Evolutionary conservation across 1,140 invertebrate genomes (phyloP).

Genomic region (Drosophila murphyi): DNA sequence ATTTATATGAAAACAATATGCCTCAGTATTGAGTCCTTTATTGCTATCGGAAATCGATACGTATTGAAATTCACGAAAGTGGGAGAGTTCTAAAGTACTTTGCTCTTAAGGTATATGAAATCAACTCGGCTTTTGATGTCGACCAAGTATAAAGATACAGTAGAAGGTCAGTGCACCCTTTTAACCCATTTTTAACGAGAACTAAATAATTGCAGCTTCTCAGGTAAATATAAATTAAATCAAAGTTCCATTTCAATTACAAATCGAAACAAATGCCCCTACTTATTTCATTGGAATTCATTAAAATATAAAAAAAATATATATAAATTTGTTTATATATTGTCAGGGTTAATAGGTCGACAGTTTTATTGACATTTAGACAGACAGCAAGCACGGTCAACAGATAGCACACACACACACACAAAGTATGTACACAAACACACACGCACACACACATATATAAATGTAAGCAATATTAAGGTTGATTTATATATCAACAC

Average conservation of each 20-base stretch:
- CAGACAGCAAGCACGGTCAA: constrained; percentile 43
- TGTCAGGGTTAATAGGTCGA: constrained; percentile 47
- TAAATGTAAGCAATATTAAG: constrained; percentile 39
- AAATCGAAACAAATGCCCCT: neutral
- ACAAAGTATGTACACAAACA: neutral
- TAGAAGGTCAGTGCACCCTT: too few relatives aligned
- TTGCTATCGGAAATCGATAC: too few relatives aligned
- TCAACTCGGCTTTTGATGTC: too few relatives aligned
- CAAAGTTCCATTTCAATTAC: constrained; percentile 11
- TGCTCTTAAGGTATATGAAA: too few relatives aligned
- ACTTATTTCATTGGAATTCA: constrained; percentile 15
- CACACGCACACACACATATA: constrained; percentile 30
- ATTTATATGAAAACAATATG: too few relatives aligned
- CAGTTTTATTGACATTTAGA: constrained; percentile 54
- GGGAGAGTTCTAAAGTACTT: too few relatives aligned
- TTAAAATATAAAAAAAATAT: neutral
- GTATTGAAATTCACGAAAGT: too few relatives aligned
- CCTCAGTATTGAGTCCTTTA: too few relatives aligned
- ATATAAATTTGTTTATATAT: constrained; percentile 19
- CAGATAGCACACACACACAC: constrained; percentile 25
- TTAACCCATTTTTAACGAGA: too few relatives aligned
- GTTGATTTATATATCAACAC: constrained; percentile 52
- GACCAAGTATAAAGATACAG: too few relatives aligned
- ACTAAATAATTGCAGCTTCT: neutral
- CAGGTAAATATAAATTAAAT: neutral